Evolutionary conservation across 2,797 vertebrate species (phyloP).

Genomic region (Salmo trutta): DNA sequence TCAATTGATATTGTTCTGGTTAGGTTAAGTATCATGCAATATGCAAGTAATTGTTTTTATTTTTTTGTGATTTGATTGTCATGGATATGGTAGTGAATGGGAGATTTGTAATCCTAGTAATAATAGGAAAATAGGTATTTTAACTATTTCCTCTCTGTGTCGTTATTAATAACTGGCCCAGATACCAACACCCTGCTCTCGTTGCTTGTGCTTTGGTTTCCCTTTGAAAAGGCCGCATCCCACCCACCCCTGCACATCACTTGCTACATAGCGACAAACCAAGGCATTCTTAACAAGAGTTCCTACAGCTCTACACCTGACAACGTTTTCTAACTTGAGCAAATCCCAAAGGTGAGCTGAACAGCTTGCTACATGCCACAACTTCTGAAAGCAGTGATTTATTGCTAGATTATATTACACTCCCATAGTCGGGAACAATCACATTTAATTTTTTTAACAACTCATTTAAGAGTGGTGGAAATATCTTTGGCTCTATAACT

Average conservation of each 20-base stretch:
- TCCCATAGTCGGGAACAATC: neutral
- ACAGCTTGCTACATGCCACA: neutral
- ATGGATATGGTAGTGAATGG: neutral
- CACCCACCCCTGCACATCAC: neutral
- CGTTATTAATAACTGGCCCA: slow-evolving; percentile 78
- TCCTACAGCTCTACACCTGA: neutral
- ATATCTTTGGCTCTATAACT: neutral
- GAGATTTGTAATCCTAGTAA: neutral
- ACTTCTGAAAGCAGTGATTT: slow-evolving; percentile 1
- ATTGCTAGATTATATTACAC: neutral
- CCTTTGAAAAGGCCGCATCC: slow-evolving; percentile 11
- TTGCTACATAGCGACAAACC: neutral
- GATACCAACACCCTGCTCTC: slow-evolving; percentile 65
- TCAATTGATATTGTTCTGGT: neutral
- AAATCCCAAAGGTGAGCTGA: neutral
- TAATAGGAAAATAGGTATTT: neutral
- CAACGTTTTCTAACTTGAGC: neutral
- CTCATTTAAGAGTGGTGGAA: neutral
- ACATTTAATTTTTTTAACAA: neutral
- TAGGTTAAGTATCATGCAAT: neutral
- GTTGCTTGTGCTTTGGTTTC: slow-evolving; percentile 60
- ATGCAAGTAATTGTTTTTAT: neutral
- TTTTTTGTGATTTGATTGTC: neutral
- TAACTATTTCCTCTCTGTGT: slow-evolving; percentile 35
- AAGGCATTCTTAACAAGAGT: neutral